Base-by-base conservation (phyloP, 2,888 invertebrate species). In the Hypomecis atomaria region DNA sequence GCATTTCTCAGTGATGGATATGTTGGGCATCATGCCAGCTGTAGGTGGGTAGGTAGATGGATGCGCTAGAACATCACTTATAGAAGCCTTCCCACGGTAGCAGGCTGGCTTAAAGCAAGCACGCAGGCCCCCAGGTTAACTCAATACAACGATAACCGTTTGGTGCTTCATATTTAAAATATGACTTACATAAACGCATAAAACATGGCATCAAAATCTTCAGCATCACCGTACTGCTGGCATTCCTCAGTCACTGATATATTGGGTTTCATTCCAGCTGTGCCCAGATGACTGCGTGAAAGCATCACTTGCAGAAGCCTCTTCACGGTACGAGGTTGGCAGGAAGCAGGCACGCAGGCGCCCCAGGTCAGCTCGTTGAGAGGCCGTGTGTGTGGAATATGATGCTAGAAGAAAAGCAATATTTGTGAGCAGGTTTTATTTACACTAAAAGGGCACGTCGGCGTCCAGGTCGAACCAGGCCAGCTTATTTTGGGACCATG, bases 361-460 rank as follows among this genome's bases (percentile, higher is more conserved):
- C 94, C 94, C 94, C 94, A 94, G 61, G 92, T 89, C 56, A 94
- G 65, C 71, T 86, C 84, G 76, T 88, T 90, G 11, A 86, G 76
- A 0, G 85, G 85, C 10, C 85, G 85, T 45, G 77, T 76, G 71
- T 85, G 82, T 0, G 73, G 80, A 3, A 86, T 86, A 62, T 78
- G 82, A 44, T 84, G 76, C 90, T 90, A 60, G 9, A 55, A 50
- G 58, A 7, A 52, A 44, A 13, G 11, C 7, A 13, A 13, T 44
- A 44, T 6, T 44, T 38, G 23, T 23, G 23, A 23, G 23, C 23
- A 23, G 23, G 23, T 23, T 23, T 23, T 23, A 23, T 23, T 23
- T 23, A 23, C 1, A 23, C 23, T 23, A 23, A n/a, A n/a, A 23
- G 23, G 23, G 23, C 23, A 23, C 23, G 23, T 23, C 3, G 23